These are phyloP conservation scores for Beaufortia kweichowensis DNA, from an alignment of 2,113 vertebrate species.

Conservation along the genomic window DNA sequence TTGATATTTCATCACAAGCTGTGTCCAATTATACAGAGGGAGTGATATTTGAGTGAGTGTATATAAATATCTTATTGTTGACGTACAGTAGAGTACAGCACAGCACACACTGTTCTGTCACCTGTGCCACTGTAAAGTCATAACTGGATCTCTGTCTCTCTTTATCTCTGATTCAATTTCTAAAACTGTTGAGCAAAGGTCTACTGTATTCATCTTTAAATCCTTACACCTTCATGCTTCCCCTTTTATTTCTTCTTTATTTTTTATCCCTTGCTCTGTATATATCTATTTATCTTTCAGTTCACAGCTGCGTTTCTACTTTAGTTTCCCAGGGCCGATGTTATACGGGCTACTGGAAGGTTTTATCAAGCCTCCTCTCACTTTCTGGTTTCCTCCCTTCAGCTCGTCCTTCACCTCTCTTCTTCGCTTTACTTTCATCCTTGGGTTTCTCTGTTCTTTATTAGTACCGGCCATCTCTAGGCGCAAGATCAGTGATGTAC, in stretches of 20 bases:
- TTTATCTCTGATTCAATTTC: constrained; percentile 1
- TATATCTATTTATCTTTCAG: constrained; percentile 24
- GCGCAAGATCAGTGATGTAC: constrained; percentile 59
- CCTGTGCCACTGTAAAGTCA: background rate
- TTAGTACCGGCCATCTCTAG: constrained; percentile 47
- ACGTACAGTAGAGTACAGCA: constrained; percentile 35
- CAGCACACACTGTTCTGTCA: constrained; percentile 9
- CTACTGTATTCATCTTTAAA: constrained; percentile 16
- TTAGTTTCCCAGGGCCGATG: background rate
- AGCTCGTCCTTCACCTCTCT: constrained; percentile 24
- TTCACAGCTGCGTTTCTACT: constrained; percentile 36
- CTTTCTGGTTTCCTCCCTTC: constrained; percentile 8
- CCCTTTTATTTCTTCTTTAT: constrained; percentile 8
- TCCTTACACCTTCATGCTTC: constrained; percentile 17
- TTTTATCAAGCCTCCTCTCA: background rate
- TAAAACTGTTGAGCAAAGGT: constrained; percentile 19
- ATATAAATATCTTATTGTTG: constrained; percentile 33
- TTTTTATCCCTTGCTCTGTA: constrained; percentile 21
- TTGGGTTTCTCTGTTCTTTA: constrained; percentile 45
- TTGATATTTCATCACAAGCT: constrained; percentile 47
- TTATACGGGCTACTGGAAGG: background rate
- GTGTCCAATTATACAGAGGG: constrained; percentile 26
- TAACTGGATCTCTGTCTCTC: background rate
- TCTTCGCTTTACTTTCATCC: constrained; percentile 33
- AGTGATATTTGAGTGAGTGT: constrained; percentile 39